Conservation (phyloP, 1,140 invertebrate genomes). For the Drosophila repleta region DNA sequence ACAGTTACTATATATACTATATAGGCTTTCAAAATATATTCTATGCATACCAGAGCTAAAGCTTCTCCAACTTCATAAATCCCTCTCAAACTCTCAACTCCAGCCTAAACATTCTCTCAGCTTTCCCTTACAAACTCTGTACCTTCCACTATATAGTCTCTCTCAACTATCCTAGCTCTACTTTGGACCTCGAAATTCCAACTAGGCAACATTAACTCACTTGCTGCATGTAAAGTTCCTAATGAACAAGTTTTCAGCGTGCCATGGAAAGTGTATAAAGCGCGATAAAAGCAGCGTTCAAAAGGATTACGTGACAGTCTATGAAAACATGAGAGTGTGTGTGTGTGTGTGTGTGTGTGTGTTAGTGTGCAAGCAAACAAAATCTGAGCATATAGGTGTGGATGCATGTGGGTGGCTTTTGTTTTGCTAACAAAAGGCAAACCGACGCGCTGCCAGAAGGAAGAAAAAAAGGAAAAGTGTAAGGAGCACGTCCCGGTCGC, state of each 20-base stretch:
- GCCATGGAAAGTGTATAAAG: conserved; percentile 48
- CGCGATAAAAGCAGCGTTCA: conserved; percentile 77
- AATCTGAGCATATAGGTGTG: conserved; percentile 40
- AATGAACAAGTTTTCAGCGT: conserved; percentile 46
- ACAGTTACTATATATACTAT: no score
- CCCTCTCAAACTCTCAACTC: no score
- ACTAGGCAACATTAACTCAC: conserved; percentile 8
- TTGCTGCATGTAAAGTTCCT: conserved; percentile 22
- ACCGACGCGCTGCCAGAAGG: conserved; percentile 39
- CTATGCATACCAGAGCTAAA: no score
- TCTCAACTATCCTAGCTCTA: background rate
- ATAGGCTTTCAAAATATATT: no score
- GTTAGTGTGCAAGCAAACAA: conserved; percentile 52
- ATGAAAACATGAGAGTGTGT: background rate
- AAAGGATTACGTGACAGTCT: conserved; percentile 58
- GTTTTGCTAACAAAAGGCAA: conserved; percentile 72
- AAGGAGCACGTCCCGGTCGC: conserved; percentile 77
- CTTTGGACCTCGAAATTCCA: background rate
- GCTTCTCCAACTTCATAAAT: no score
- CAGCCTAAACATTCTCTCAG: no score
- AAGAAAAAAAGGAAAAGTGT: conserved; percentile 73
- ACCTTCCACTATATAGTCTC: background rate
- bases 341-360: conserved; percentile 15
- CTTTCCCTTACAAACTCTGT: no score
- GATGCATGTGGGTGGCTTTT: conserved; percentile 64